Conservation (phyloP, 1,140 invertebrate genomes). For the Neuroterus valhalla region DNA sequence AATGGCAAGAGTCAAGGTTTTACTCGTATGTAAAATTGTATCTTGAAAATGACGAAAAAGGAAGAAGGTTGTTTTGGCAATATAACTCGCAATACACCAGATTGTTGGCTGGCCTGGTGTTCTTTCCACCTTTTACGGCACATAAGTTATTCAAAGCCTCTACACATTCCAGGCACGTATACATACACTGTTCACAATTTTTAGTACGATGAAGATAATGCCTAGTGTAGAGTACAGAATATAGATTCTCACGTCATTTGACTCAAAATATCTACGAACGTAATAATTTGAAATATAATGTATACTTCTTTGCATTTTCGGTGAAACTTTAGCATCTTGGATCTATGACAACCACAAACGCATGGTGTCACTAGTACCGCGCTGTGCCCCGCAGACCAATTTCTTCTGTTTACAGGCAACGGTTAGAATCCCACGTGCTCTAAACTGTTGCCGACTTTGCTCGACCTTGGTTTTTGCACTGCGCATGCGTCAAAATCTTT, state of each 20-base stretch:
- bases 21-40: too few relatives aligned
- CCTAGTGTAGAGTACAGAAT: background rate
- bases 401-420: too few relatives aligned
- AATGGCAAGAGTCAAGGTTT: too few relatives aligned
- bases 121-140: background rate
- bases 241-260: background rate
- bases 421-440: constrained; percentile 52
- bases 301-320: too few relatives aligned
- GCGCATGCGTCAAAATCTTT: constrained; percentile 66
- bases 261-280: too few relatives aligned
- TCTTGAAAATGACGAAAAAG: too few relatives aligned
- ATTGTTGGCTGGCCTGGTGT: background rate
- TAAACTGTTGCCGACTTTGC: constrained; percentile 60
- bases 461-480: constrained; percentile 59
- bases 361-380: constrained; percentile 45
- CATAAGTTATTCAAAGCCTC: background rate
- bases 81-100: too few relatives aligned
- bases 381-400: constrained; percentile 48
- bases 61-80: too few relatives aligned
- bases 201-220: background rate
- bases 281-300: too few relatives aligned
- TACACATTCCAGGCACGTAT: background rate
- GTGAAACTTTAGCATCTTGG: too few relatives aligned
- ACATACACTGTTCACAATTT: background rate
- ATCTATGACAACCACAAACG: constrained; percentile 27